phyloP scores from a whole-genome alignment of 37 sponge, comb jelly and placozoan species.

The Geodia barretti region DNA sequence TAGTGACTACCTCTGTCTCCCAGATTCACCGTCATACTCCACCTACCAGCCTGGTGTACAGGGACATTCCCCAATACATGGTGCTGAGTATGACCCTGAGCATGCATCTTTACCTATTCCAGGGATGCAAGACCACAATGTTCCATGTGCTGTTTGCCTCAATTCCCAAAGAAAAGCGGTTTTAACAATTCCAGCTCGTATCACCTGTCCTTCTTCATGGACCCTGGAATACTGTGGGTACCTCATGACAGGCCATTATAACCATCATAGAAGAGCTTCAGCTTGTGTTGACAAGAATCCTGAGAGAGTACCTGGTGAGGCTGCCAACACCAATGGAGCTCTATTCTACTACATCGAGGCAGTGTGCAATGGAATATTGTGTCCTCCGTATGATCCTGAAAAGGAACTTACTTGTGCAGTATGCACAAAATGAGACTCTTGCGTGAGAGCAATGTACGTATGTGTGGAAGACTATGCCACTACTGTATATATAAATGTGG shows the following conservation, averaged over 20 bases:
- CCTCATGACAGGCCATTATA: conserved; percentile 17
- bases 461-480: no score
- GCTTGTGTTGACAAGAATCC: conserved; percentile 47
- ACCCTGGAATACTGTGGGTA: conserved; percentile 51
- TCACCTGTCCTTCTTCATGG: conserved; percentile 32
- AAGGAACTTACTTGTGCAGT: conserved; percentile 57
- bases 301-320: conserved; percentile 5
- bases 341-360: conserved; percentile 38
- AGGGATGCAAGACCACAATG: conserved; percentile 6
- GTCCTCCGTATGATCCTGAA: conserved; percentile 37
- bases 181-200: conserved; percentile 28
- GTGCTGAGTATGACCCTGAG: conserved; percentile 33
- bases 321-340: conserved; percentile 32
- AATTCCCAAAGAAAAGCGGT: conserved; percentile 3
- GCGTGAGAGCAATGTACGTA: no score
- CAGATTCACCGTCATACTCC: conserved; percentile 18
- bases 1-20: conserved; percentile 6
- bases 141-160: conserved; percentile 51
- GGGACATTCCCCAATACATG: conserved; percentile 8
- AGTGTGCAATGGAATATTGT: conserved; percentile 26
- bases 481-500: no score
- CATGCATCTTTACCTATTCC: conserved; percentile 5
- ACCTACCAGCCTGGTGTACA: conserved; percentile 23
- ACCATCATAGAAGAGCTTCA: conserved; percentile 9
- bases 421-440: conserved; percentile 54